Percentiles rank a stretch among this genome's conserved stretches.
phyloP scores from a whole-genome alignment of 2,113 vertebrate genomes.

The Trogon surrucura region DNA sequence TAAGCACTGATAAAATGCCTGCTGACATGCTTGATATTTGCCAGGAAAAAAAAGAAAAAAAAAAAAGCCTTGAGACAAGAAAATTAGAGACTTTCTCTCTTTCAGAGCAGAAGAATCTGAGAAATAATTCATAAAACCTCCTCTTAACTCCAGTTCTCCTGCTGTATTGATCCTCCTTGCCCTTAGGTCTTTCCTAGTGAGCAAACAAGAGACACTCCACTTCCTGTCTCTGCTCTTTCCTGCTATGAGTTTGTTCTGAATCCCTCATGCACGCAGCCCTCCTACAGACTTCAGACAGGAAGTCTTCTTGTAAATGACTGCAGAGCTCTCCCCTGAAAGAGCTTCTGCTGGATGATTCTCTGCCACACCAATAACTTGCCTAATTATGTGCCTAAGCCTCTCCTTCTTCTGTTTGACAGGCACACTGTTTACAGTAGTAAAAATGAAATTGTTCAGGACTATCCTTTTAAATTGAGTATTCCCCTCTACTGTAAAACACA shows the following conservation, averaged over 20 bases:
- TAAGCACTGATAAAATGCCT: neutral
- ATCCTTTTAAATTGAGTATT: neutral
- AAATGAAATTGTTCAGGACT: neutral
- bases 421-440: neutral
- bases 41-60: neutral
- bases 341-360: neutral
- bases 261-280: neutral
- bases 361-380: neutral
- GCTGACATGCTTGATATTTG: neutral
- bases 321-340: neutral
- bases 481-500: neutral
- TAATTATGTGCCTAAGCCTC: neutral
- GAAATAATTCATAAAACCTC: constrained; percentile 48
- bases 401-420: neutral
- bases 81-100: neutral
- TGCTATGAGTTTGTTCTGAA: neutral
- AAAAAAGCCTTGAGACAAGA: neutral
- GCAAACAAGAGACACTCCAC: constrained; percentile 31
- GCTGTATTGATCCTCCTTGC: constrained; percentile 34
- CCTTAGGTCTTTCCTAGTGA: neutral
- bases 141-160: constrained; percentile 9
- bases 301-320: neutral
- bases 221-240: neutral
- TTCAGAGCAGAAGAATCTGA: neutral
- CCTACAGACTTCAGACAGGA: neutral